Conservation (phyloP, 2,797 vertebrate species). For the Intellagama lesueurii region DNA sequence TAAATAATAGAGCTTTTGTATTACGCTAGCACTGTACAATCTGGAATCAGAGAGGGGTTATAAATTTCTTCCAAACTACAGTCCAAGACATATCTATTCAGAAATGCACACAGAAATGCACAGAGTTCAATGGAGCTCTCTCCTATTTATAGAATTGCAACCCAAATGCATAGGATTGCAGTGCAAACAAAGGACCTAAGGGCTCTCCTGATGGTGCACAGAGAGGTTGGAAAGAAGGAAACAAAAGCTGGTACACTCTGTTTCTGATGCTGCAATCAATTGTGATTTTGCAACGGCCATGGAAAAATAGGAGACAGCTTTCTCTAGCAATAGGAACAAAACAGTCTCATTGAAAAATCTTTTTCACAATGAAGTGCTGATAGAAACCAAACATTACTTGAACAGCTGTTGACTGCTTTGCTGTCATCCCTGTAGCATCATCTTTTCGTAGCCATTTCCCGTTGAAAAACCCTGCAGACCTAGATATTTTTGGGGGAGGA, state of each 20-base stretch:
- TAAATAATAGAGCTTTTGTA: not conserved
- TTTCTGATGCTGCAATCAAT: not conserved
- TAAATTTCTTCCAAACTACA: not conserved
- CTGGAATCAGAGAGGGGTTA: not conserved
- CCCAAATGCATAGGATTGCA: not conserved
- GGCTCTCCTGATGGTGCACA: too few species aligned
- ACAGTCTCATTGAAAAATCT: too few species aligned
- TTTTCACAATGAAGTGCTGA: not conserved
- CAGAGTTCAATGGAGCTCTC: not conserved
- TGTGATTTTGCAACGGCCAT: not conserved
- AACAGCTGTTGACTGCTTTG: not conserved
- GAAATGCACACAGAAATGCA: not conserved
- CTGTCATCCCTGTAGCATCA: not conserved
- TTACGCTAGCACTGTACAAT: not conserved
- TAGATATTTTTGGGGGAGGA: not conserved
- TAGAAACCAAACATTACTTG: not conserved
- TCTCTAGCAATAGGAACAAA: not conserved
- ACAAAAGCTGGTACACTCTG: not conserved
- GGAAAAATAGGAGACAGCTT: not conserved
- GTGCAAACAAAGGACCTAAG: not conserved
- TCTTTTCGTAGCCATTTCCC: not conserved
- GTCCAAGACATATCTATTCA: not conserved
- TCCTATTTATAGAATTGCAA: not conserved
- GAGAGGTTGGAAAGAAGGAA: not conserved
- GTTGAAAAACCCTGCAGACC: not conserved